Conservation (phyloP, 2,888 invertebrate genomes). For the Drosophila subquinaria region DNA sequence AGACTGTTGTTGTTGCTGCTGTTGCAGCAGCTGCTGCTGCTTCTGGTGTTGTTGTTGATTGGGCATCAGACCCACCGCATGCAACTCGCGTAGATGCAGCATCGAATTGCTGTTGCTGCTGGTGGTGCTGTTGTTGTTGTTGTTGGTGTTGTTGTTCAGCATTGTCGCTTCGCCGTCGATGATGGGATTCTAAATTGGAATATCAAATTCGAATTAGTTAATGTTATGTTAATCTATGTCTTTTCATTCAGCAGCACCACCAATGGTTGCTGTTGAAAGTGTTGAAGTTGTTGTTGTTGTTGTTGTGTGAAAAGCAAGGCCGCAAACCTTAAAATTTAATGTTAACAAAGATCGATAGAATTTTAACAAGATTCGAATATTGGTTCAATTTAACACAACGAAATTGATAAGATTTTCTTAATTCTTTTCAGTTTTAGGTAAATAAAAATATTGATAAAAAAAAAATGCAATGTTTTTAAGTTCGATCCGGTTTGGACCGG, state of each 20-base stretch:
- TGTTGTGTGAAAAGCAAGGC: neutral
- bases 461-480: too few species aligned
- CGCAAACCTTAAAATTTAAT: neutral
- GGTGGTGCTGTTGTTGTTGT: conserved; percentile 56
- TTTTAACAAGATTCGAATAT: too few species aligned
- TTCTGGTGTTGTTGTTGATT: conserved; percentile 72
- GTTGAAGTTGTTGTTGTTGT: neutral
- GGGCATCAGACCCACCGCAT: conserved; percentile 83
- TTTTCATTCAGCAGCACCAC: neutral
- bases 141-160: conserved; percentile 66
- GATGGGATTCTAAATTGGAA: conserved; percentile 53
- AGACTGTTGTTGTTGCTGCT: conserved; percentile 47
- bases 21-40: conserved; percentile 60
- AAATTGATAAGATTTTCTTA: too few species aligned
- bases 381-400: too few species aligned
- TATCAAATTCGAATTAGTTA: neutral
- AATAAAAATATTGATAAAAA: too few species aligned
- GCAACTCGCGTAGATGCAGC: conserved; percentile 82
- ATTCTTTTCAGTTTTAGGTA: too few species aligned
- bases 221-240: neutral
- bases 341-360: too few species aligned
- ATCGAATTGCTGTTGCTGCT: conserved; percentile 73
- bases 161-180: conserved; percentile 74
- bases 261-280: conserved; percentile 8
- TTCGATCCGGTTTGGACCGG: too few species aligned